Evolutionary conservation across 2,888 invertebrate genomes (phyloP).

Genomic region (Baccha elongata): DNA sequence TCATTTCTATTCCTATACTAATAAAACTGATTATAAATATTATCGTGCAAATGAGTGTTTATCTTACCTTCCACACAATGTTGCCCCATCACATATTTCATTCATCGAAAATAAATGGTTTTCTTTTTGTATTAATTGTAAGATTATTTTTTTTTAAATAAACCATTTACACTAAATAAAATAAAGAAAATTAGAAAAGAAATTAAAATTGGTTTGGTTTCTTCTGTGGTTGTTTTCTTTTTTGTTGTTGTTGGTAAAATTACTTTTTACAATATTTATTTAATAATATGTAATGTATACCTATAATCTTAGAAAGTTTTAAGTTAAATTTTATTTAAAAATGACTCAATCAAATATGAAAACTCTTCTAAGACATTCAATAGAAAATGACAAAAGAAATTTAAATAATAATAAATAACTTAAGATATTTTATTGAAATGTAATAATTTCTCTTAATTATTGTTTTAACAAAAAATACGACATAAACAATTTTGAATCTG

Average conservation of each 20-base stretch:
- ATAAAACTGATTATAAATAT: neutral
- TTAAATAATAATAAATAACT: too few species aligned
- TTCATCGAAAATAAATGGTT: neutral
- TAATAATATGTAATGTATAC: neutral
- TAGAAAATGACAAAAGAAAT: too few species aligned
- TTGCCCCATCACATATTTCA: neutral
- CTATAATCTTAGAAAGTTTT: too few species aligned
- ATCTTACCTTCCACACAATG: constrained; percentile 44
- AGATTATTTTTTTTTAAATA: too few species aligned
- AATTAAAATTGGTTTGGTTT: neutral
- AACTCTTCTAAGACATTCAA: too few species aligned
- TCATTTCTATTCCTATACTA: constrained; percentile 9
- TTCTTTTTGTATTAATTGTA: neutral
- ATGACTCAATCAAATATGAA: too few species aligned
- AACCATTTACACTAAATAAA: constrained; percentile 18
- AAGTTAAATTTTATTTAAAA: too few species aligned
- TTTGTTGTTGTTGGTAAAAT: too few species aligned
- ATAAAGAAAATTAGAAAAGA: neutral
- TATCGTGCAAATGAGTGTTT: constrained; percentile 41
- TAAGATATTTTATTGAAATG: too few species aligned
- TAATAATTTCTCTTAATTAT: too few species aligned
- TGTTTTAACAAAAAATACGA: too few species aligned
- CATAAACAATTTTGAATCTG: constrained; percentile 8
- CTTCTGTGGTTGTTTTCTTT: too few species aligned
- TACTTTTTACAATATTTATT: neutral